phyloP scores from a whole-genome alignment of 2,797 vertebrate species.

The Artibeus jamaicensis region DNA sequence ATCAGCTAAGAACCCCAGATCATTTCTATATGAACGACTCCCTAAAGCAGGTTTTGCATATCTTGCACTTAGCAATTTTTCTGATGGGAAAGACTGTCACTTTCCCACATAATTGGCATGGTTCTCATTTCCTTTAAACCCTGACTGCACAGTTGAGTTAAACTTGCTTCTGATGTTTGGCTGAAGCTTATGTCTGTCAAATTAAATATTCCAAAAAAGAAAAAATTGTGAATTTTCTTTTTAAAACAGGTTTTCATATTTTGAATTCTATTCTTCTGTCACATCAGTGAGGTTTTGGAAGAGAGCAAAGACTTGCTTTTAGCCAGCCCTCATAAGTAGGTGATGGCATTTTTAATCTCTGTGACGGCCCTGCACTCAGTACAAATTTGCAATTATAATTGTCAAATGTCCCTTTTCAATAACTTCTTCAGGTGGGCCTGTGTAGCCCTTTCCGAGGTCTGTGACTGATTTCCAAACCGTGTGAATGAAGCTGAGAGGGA shows the following conservation, averaged over 20 bases:
- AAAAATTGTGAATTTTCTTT: not conserved
- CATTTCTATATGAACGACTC: not conserved
- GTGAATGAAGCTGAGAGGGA: not conserved
- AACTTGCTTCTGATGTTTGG: not conserved
- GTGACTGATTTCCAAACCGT: not conserved
- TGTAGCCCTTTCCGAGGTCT: not conserved
- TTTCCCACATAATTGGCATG: not conserved
- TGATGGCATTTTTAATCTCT: not conserved
- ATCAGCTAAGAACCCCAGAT: not conserved
- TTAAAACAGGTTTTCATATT: not conserved
- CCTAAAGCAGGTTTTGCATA: not conserved
- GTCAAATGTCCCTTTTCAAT: not conserved
- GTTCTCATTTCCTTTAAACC: not conserved
- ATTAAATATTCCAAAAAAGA: not conserved
- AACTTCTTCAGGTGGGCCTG: not conserved
- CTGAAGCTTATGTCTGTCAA: not conserved
- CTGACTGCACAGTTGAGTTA: not conserved
- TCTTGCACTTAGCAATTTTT: not conserved
- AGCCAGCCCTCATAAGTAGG: not conserved
- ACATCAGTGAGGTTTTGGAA: not conserved
- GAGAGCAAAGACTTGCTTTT: not conserved
- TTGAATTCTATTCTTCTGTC: not conserved
- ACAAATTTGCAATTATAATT: not conserved
- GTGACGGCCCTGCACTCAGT: not conserved
- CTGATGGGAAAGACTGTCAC: not conserved